Evolutionary conservation across 2,113 vertebrate genomes (phyloP), one percentile per base, ranked within the genome.

Genomic region (Campylomormyrus numenius): DNA sequence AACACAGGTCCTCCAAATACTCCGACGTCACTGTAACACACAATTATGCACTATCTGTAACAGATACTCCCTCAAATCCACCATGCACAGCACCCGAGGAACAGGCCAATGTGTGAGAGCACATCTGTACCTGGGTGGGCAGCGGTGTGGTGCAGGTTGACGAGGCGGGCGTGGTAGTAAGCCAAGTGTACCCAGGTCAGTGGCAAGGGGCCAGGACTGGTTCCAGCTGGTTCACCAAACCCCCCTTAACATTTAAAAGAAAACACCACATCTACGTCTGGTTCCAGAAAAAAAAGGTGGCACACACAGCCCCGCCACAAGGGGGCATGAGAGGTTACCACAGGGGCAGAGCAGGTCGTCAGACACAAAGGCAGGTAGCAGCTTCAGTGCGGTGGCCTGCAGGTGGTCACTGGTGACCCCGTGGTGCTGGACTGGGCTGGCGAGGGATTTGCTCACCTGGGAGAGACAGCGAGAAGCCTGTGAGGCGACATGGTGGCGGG

Each of bases 181-280:
- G 96, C 90, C 52, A 98, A 89, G 84, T 96, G 96, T 88, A 95
- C 42, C 96, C 97, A 97, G 10, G 96, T 96, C 92, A 95, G 95
- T 88, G 91, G 92, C 86, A 92, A 42, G 45, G 52, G 48, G 74
- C 31, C 90, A 84, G 21, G 42, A 15, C 70, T 27, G 80, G 17
- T 42, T 5, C 3, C 31, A 19, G 45, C 8, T 19, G 52, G 19
- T 46, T 92, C 80, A 80, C 90, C 89, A 24, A 89, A 58, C 31
- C 90, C 92, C 6, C 92, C 94, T 94, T 89, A 39, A 35, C 49
- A 89, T 89, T 42, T n/a, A 80, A 74, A 89, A 11, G 53, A 17
- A 49, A 19, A 62, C 45, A n/a, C 27, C n/a, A 49, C 24, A n/a
- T 31, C 45, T 45, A 86, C 9, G 3, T 27, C 13, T 3, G 31